phyloP scores from a whole-genome alignment of 1,140 invertebrate species.

The Drosophila takahashii region DNA sequence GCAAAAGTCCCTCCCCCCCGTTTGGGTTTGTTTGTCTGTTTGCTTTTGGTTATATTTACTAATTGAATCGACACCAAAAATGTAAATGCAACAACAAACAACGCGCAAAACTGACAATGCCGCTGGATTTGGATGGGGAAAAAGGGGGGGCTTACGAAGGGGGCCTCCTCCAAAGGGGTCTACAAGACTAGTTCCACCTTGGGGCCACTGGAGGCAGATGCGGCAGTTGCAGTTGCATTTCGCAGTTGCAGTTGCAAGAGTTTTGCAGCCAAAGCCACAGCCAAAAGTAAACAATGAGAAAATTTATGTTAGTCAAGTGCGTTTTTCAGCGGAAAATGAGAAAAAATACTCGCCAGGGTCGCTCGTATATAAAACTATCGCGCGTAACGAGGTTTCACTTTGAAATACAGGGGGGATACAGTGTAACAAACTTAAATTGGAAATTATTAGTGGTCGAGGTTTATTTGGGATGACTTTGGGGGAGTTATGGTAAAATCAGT shows the following conservation, averaged over 20 bases:
- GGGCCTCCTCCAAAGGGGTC: slow-evolving; percentile 2
- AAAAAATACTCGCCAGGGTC: slow-evolving; percentile 62
- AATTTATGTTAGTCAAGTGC: slow-evolving; percentile 83
- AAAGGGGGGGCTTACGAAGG: slow-evolving; percentile 2
- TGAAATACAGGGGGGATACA: not conserved
- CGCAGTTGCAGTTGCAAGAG: slow-evolving; percentile 30
- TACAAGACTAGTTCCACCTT: slow-evolving; percentile 65
- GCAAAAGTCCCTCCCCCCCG: not conserved
- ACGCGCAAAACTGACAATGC: slow-evolving; percentile 66
- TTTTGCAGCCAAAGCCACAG: slow-evolving; percentile 23
- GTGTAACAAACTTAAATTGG: slow-evolving; percentile 1
- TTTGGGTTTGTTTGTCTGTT: slow-evolving; percentile 69
- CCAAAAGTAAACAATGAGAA: slow-evolving; percentile 77
- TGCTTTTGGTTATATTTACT: slow-evolving; percentile 84
- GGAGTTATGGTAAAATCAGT: too few species aligned
- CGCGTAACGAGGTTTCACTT: slow-evolving; percentile 69
- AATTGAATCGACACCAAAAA: slow-evolving; percentile 85
- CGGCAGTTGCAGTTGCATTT: slow-evolving; percentile 23
- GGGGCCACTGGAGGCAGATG: slow-evolving; percentile 50
- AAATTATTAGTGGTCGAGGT: not conserved
- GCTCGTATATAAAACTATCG: slow-evolving; percentile 55
- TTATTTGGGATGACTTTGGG: not conserved
- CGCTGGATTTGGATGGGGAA: slow-evolving; percentile 36
- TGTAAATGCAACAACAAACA: slow-evolving; percentile 83
- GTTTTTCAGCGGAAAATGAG: slow-evolving; percentile 79